Percentiles rank a stretch among this genome's conserved stretches.
phyloP scores from a whole-genome alignment of 2,797 vertebrate species.

The Gymnopithys bicolor region DNA sequence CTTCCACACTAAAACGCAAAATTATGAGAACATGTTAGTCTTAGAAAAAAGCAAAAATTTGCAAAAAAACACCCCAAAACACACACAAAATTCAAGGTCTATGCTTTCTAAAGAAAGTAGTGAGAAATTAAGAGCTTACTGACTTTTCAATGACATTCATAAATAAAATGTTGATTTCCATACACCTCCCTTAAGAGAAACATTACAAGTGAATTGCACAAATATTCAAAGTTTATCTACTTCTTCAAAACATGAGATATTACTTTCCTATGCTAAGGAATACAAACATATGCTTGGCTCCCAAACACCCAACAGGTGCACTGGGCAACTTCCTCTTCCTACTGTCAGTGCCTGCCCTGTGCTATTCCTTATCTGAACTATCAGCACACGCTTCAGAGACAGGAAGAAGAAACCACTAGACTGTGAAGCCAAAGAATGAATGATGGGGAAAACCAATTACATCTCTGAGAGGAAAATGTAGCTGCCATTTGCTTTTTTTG shows the following conservation, averaged over 20 bases:
- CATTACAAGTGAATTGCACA: background rate
- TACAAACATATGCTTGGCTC: background rate
- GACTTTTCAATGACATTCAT: background rate
- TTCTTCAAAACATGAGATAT: background rate
- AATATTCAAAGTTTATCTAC: background rate
- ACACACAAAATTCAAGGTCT: background rate
- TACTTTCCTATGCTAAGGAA: background rate
- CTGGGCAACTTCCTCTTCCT: background rate
- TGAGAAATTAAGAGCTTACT: background rate
- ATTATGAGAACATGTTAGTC: background rate
- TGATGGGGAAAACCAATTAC: background rate
- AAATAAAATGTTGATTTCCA: background rate
- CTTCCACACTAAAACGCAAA: background rate
- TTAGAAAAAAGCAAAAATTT: background rate
- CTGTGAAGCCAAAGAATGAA: background rate
- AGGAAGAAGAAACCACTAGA: background rate
- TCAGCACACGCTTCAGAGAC: background rate
- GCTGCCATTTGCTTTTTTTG: background rate
- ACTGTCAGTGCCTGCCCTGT: background rate
- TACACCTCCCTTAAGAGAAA: background rate
- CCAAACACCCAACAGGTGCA: background rate
- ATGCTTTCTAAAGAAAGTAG: background rate
- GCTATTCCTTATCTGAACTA: background rate
- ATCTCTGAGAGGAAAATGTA: background rate
- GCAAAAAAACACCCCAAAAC: accelerated